Evolutionary conservation across 2,888 invertebrate species (phyloP), one percentile per base, ranked within the genome.

Genomic region (Hyalella azteca): DNA sequence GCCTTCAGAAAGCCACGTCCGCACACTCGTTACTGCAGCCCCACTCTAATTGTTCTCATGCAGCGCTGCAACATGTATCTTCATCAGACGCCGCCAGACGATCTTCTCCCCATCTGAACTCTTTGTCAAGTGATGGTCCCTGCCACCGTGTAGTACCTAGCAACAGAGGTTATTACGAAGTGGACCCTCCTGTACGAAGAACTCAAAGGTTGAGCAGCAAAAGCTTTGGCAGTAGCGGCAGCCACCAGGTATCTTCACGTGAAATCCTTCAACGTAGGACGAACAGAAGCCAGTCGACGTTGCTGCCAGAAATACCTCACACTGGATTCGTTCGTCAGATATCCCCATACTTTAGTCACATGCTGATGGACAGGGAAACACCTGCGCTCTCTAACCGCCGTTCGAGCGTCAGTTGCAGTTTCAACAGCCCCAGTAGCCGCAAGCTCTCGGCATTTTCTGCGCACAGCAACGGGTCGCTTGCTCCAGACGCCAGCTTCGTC

Each of bases 231-330:
- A 66, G 66, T 32, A 54, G 54, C 59, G n/a, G 36, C 36, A 36
- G 36, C 36, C 36, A 36, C 36, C 36, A 22, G 7, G 5, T 36
- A 2, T 19, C 39, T 22, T 29, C 66, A 32, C 36, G 32, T 19
- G 66, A 66, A 13, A n/a, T 7, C 22, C 66, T n/a, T 66, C 66
- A 32, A 7, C 32, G 66, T n/a, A 66, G 66, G 36, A 66, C 66
- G 4, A 66, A 36, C 32, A 32, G 66, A 66, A 66, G 66, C 29
- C 66, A 66, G 36, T 66, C 66, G n/a, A 66, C 66, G 7, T 39
- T 66, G 1, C 66, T 66, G 4, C 66, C 66, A n/a, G 66, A 66
- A 66, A 66, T 66, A 13, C 66, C 15, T 36, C 66, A 66, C 39
- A 15, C 36, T 4, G 66, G 19, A n/a, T 7, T 11, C 19, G 32